Percentiles rank a stretch among this genome's conserved stretches.
phyloP scores from a whole-genome alignment of 2,888 invertebrate genomes.

The Aspidiotus destructor region DNA sequence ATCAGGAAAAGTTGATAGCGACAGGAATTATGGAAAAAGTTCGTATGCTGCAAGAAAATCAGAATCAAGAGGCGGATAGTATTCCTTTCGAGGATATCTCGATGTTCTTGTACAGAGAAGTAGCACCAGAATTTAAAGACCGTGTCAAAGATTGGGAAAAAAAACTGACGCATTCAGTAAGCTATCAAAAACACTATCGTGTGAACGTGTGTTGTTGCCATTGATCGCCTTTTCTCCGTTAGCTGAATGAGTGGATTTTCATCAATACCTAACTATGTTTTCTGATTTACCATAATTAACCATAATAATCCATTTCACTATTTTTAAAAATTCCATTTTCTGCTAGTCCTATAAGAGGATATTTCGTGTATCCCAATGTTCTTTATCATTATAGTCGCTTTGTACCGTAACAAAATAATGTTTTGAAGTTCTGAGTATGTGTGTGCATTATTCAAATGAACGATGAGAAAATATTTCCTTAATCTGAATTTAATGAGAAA shows the following conservation, averaged over 20 bases:
- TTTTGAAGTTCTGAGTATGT: too few relatives aligned
- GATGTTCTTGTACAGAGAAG: constrained; percentile 73
- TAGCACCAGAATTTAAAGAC: constrained; percentile 73
- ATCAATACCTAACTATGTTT: not conserved
- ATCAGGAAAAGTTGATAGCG: constrained; percentile 19
- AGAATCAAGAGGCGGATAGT: constrained; percentile 47
- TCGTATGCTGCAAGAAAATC: constrained; percentile 32
- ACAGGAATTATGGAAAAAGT: constrained; percentile 24
- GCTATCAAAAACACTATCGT: constrained; percentile 38
- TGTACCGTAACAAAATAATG: too few relatives aligned
- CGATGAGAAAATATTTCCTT: too few relatives aligned
- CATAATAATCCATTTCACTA: too few relatives aligned
- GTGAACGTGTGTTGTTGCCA: not conserved
- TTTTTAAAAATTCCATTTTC: too few relatives aligned
- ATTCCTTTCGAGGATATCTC: constrained; percentile 70
- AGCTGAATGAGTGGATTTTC: not conserved
- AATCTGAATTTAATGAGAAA: too few relatives aligned
- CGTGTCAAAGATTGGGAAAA: constrained; percentile 71
- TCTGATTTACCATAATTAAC: too few relatives aligned
- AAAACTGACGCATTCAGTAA: constrained; percentile 64
- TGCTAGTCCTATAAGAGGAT: too few relatives aligned
- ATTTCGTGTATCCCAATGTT: too few relatives aligned
- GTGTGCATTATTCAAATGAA: too few relatives aligned
- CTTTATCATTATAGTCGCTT: too few relatives aligned
- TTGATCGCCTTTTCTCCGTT: not conserved